phyloP scores from a whole-genome alignment of 2,797 vertebrate genomes.

The Gephyroberyx darwinii region DNA sequence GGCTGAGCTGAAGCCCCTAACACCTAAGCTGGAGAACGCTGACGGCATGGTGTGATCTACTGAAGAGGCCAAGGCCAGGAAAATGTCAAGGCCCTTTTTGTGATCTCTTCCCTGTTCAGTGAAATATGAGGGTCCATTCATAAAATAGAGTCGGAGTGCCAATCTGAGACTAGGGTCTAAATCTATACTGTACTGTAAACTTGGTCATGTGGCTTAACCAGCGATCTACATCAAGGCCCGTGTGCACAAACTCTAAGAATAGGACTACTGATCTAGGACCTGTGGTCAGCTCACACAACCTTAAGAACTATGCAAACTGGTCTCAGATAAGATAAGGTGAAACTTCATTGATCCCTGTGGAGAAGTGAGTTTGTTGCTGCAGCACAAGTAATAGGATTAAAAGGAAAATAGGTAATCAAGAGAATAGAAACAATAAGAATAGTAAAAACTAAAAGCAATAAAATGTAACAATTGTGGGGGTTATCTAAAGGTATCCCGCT shows the following conservation, averaged over 20 bases:
- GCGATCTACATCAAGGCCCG: too few relatives aligned
- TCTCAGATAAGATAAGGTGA: too few relatives aligned
- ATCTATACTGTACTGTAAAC: too few relatives aligned
- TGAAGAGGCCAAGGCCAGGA: not conserved
- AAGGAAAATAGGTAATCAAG: too few relatives aligned
- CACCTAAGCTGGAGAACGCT: slow-evolving; percentile 70
- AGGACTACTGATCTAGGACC: too few relatives aligned
- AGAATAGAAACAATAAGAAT: not conserved
- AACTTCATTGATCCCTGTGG: too few relatives aligned
- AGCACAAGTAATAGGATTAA: too few relatives aligned
- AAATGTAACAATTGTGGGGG: not conserved
- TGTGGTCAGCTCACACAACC: too few relatives aligned
- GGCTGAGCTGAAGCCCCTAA: slow-evolving; percentile 14
- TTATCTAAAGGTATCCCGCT: not conserved
- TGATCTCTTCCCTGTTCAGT: not conserved
- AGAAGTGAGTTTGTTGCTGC: too few relatives aligned
- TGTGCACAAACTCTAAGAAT: too few relatives aligned
- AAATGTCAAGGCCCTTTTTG: slow-evolving; percentile 4
- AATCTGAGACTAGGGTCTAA: not conserved
- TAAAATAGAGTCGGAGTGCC: not conserved
- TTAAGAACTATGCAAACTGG: too few relatives aligned
- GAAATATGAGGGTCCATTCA: not conserved
- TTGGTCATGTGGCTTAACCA: too few relatives aligned
- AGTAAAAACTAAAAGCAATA: not conserved
- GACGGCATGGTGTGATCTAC: slow-evolving; percentile 71